Conservation (phyloP, 2,113 vertebrate genomes). For the Stegastes partitus region DNA sequence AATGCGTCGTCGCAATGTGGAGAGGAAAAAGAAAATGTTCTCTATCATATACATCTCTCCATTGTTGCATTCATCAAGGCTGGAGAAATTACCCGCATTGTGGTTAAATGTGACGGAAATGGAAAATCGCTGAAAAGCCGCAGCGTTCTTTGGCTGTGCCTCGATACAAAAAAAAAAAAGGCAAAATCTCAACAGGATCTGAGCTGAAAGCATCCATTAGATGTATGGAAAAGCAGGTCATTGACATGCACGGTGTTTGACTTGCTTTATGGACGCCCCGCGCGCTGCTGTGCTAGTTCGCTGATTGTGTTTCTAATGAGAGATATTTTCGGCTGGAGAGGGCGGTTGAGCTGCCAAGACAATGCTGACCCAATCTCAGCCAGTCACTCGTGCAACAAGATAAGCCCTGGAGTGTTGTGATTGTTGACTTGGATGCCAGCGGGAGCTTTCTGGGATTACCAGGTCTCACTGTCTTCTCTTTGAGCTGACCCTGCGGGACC, state of each 20-base stretch:
- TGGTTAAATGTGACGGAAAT: constrained; percentile 49
- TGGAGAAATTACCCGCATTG: constrained; percentile 33
- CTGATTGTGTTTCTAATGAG: constrained; percentile 57
- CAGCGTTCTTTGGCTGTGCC: constrained; percentile 13
- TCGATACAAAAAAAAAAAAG: constrained; percentile 6
- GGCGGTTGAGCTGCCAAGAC: constrained; percentile 4
- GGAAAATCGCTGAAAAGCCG: constrained; percentile 26
- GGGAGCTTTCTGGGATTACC: constrained; percentile 54
- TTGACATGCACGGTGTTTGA: constrained; percentile 8
- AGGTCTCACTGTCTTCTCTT: constrained; percentile 46
- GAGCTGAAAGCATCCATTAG: constrained; percentile 1
- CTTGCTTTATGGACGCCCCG: background rate
- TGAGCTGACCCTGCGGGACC: constrained; percentile 56
- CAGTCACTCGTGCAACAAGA: constrained; percentile 38
- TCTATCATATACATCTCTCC: constrained; percentile 8
- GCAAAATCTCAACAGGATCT: constrained; percentile 16
- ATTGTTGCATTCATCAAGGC: constrained; percentile 26
- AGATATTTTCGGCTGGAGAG: constrained; percentile 1
- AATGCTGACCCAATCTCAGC: constrained; percentile 24
- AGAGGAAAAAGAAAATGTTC: constrained; percentile 18
- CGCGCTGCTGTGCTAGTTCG: constrained; percentile 10
- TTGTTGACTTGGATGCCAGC: constrained; percentile 42
- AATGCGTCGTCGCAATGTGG: constrained; percentile 24
- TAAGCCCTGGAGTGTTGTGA: constrained; percentile 39
- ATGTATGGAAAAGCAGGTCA: constrained; percentile 14